Evolutionary conservation across 1,140 invertebrate genomes (phyloP), one percentile per base, ranked within the genome.

Genomic region (Apis florea): DNA sequence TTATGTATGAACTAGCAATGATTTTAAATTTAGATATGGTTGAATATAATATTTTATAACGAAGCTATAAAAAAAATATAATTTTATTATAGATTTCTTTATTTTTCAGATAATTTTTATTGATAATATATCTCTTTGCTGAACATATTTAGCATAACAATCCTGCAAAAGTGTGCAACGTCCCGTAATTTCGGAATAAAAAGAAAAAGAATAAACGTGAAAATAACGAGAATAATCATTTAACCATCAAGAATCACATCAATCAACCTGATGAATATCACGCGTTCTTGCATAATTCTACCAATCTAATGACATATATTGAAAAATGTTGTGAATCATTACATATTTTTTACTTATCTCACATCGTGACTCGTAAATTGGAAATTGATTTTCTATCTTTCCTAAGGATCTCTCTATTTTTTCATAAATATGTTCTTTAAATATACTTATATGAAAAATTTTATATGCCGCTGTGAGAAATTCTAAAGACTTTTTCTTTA

Each of bases 311-410:
- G 15, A 26, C 68, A 19, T 49, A 17, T n/a, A 59, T 74, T 59
- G 5, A 68, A 69, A 54, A 64, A 24, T 24, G 40, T 54, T 53
- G 51, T 15, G 24, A 12, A 2, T 47, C 21, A 9, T 51, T 79
- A 51, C 49, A 58, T 51, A 78, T 24, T 12, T 13, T 40, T 10
- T 21, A 9, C 15, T n/a, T 58, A n/a, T 58, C 2, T 51, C 66
- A n/a, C 47, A 51, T 9, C 47, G 47, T 0, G 17, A n/a, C n/a
- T 26, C 13, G 24, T 40, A 70, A 78, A 70, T 69, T 70, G 40
- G 54, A 68, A 61, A 78, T 78, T 56, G 76, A 78, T 78, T 78
- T 70, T 78, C 40, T 59, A 78, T 78, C 54, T 31, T 31, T 58
- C 11, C 15, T 15, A 4, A 58, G 56, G n/a, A 71, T 79, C 51